Conservation (phyloP, 2,888 invertebrate genomes). For the Cheilosia variabilis region DNA sequence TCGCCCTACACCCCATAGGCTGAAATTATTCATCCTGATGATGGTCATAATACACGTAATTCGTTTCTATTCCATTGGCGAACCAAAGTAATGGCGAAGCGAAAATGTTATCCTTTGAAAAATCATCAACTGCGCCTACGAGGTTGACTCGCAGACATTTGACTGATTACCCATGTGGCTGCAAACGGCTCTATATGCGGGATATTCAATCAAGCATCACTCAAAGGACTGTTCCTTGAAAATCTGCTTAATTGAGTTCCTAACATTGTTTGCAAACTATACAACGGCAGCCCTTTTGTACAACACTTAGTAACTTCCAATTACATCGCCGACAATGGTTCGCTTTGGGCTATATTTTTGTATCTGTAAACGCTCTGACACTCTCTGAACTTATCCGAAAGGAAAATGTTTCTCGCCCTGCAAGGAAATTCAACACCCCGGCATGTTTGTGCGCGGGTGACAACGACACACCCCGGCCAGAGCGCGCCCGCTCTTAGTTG, state of each 20-base stretch:
- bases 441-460: slow-evolving; percentile 10
- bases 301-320: slow-evolving; percentile 52
- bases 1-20: slow-evolving; percentile 24
- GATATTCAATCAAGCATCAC: background rate
- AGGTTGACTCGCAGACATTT: background rate
- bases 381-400: slow-evolving; percentile 50
- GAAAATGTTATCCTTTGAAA: slow-evolving; percentile 34
- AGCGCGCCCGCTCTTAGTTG: background rate
- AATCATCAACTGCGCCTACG: slow-evolving; percentile 17
- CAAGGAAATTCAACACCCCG: slow-evolving; percentile 49
- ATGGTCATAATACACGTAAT: slow-evolving; percentile 59
- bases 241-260: slow-evolving; percentile 38
- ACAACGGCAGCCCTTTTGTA: slow-evolving; percentile 19
- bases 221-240: background rate
- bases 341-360: slow-evolving; percentile 18
- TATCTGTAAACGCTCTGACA: slow-evolving; percentile 49
- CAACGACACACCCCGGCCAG: slow-evolving; percentile 5
- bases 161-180: background rate
- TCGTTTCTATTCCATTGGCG: slow-evolving; percentile 52
- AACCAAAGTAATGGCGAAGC: slow-evolving; percentile 14
- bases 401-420: slow-evolving; percentile 48
- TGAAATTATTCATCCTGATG: slow-evolving; percentile 61
- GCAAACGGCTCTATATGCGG: background rate
- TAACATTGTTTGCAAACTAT: slow-evolving; percentile 39
- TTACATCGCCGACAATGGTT: slow-evolving; percentile 37